Percentiles rank a stretch among this genome's conserved stretches.
phyloP scores from a whole-genome alignment of 2,113 vertebrate species.

The Pluvianellus socialis region DNA sequence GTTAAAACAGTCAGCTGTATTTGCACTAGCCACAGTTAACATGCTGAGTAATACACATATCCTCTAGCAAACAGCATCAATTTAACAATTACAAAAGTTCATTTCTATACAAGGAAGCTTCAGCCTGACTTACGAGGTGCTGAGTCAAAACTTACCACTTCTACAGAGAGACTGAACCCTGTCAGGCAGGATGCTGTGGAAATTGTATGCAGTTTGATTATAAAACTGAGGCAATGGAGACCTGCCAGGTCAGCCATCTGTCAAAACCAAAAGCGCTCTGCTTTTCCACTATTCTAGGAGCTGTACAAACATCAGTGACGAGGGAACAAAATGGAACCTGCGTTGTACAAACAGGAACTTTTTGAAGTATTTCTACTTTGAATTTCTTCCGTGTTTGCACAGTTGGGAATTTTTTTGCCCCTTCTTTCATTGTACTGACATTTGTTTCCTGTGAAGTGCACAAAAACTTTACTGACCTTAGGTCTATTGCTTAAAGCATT shows the following conservation, averaged over 20 bases:
- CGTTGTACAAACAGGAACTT: slow-evolving; percentile 72
- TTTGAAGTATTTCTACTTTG: slow-evolving; percentile 73
- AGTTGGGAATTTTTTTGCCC: slow-evolving; percentile 68
- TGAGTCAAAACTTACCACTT: slow-evolving; percentile 51
- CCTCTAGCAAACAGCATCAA: background rate
- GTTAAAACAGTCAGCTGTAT: background rate
- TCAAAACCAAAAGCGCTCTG: slow-evolving; percentile 65
- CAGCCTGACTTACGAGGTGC: background rate
- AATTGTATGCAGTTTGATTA: slow-evolving; percentile 58
- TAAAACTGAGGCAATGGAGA: slow-evolving; percentile 58
- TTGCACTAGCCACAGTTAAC: background rate
- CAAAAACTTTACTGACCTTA: slow-evolving; percentile 39
- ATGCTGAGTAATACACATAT: background rate
- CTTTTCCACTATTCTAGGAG: slow-evolving; percentile 68
- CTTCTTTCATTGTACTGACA: slow-evolving; percentile 66
- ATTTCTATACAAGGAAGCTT: slow-evolving; percentile 48
- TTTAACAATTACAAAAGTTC: background rate
- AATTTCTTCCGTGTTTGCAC: slow-evolving; percentile 75
- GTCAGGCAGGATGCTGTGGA: slow-evolving; percentile 68
- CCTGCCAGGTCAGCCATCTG: slow-evolving; percentile 72
- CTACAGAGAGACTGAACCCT: slow-evolving; percentile 15
- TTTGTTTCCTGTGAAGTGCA: slow-evolving; percentile 62
- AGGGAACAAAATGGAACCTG: slow-evolving; percentile 69
- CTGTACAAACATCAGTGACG: slow-evolving; percentile 68
- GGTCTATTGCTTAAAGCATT: slow-evolving; percentile 49